These are phyloP conservation scores for Caenorhabditis angaria DNA, from an alignment of 2,888 invertebrate species.

Conservation along the genomic window DNA sequence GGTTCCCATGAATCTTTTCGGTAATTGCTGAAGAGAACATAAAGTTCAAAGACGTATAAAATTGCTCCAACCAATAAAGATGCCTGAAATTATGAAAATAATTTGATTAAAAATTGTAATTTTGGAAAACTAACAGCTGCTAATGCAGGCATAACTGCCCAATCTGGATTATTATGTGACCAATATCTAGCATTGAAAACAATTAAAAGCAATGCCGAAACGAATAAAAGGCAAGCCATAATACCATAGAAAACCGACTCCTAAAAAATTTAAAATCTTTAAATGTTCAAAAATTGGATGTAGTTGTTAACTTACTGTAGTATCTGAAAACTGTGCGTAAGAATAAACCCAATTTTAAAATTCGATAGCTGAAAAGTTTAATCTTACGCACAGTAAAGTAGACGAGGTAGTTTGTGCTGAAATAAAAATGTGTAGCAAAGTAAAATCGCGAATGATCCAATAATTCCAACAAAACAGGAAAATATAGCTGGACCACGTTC, in stretches of 20 bases:
- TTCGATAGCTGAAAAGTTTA: too few relatives aligned
- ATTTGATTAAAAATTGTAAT: neutral
- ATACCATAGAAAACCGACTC: slow-evolving; percentile 49
- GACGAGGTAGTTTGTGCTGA: slow-evolving; percentile 52
- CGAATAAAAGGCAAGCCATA: slow-evolving; percentile 49
- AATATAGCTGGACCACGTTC: slow-evolving; percentile 61
- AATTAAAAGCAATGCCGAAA: slow-evolving; percentile 54
- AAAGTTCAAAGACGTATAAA: slow-evolving; percentile 47
- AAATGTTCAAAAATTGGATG: neutral
- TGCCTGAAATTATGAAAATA: slow-evolving; percentile 35
- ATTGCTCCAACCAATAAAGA: slow-evolving; percentile 41
- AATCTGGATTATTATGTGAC: slow-evolving; percentile 60
- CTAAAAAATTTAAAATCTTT: slow-evolving; percentile 19
- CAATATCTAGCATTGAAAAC: slow-evolving; percentile 60
- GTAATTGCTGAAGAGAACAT: slow-evolving; percentile 43
- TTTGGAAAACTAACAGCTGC: slow-evolving; percentile 49
- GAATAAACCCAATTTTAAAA: neutral
- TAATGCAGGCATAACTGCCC: slow-evolving; percentile 59
- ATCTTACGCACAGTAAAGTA: slow-evolving; percentile 37
- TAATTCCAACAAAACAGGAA: slow-evolving; percentile 55
- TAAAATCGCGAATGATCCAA: slow-evolving; percentile 55
- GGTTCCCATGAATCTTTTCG: slow-evolving; percentile 51
- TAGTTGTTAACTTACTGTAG: neutral
- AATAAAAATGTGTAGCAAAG: slow-evolving; percentile 61
- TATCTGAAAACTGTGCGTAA: neutral